phyloP scores from a whole-genome alignment of 2,113 vertebrate genomes.

The Ameiurus melas region DNA sequence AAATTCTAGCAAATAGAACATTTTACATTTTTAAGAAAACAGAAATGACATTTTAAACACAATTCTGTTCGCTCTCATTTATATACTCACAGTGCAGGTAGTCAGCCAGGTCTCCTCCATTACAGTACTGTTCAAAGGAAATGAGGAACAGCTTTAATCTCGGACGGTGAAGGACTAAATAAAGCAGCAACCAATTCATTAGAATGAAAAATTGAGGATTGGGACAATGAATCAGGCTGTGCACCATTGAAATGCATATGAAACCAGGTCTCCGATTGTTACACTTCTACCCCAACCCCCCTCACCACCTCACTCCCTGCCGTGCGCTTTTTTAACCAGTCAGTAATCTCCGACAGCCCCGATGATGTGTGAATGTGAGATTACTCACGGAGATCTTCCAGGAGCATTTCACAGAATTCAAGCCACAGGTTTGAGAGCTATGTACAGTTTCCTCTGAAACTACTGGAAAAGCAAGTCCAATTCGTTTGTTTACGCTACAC shows the following conservation, averaged over 20 bases:
- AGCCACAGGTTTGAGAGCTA: neutral
- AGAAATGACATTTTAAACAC: neutral
- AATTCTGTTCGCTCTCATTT: neutral
- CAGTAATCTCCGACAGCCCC: neutral
- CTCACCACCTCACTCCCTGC: neutral
- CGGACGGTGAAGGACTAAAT: conserved; percentile 43
- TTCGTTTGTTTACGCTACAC: too few species aligned
- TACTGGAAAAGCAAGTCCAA: too few species aligned
- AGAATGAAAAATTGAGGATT: neutral
- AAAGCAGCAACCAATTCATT: neutral
- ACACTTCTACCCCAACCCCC: neutral
- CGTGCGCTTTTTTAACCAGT: neutral
- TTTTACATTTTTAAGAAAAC: neutral
- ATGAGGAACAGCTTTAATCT: conserved; percentile 26
- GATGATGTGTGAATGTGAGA: neutral
- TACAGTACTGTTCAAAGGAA: conserved; percentile 84
- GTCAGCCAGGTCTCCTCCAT: conserved; percentile 95
- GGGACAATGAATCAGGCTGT: neutral
- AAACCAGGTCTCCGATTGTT: neutral
- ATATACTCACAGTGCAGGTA: conserved; percentile 94
- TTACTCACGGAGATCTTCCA: too few species aligned
- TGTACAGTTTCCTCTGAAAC: neutral
- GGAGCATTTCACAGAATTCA: too few species aligned
- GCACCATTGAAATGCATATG: conserved; percentile 45
- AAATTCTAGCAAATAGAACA: neutral